These are phyloP conservation scores for Amphipyra berbera DNA, from an alignment of 2,888 invertebrate genomes.

Conservation along the genomic window DNA sequence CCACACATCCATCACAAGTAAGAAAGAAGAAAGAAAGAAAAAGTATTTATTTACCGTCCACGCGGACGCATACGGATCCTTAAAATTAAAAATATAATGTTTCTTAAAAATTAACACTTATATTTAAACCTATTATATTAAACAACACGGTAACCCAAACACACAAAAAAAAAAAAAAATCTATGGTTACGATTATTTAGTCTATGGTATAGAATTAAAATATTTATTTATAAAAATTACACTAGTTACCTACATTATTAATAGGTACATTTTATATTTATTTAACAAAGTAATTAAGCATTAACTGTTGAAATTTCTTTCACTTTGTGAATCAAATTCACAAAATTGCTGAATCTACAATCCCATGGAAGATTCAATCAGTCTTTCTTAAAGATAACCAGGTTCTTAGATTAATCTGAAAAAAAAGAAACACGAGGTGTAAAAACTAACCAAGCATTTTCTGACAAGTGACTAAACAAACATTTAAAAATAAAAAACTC, in stretches of 20 bases:
- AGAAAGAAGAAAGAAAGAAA: too few relatives aligned
- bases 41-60: too few relatives aligned
- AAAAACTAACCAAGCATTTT: background rate
- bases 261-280: constrained; percentile 8
- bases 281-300: background rate
- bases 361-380: constrained; percentile 16
- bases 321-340: background rate
- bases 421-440: background rate
- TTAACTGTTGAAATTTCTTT: background rate
- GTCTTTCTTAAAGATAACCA: constrained; percentile 22
- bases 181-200: too few relatives aligned
- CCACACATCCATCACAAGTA: too few relatives aligned
- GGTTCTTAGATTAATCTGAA: background rate
- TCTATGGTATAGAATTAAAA: background rate
- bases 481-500: too few relatives aligned
- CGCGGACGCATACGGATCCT: too few relatives aligned
- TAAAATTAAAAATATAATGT: too few relatives aligned
- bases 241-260: constrained; percentile 12
- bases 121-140: too few relatives aligned
- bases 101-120: too few relatives aligned
- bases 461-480: too few relatives aligned
- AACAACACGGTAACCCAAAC: too few relatives aligned
- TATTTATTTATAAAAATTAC: constrained; percentile 48
- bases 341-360: background rate
- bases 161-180: too few relatives aligned